Percentiles rank a stretch among this genome's conserved stretches.
These are phyloP conservation scores for Drosophila prolongata DNA, from an alignment of 2,888 invertebrate genomes.

Conservation along the genomic window DNA sequence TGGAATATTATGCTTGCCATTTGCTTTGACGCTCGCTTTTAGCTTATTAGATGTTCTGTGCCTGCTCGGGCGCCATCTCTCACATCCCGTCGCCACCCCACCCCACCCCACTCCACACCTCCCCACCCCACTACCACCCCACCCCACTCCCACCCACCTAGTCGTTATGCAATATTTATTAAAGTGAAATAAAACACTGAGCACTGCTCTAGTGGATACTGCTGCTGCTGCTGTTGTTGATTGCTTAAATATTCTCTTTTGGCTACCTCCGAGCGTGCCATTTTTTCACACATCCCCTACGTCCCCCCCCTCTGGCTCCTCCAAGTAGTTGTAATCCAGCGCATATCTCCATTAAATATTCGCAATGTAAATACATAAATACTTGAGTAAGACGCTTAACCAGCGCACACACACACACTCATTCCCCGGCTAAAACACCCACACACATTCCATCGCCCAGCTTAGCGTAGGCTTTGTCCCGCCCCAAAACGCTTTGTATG, in stretches of 20 bases:
- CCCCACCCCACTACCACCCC: not conserved
- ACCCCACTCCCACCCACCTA: not conserved
- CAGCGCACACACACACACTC: constrained; percentile 47
- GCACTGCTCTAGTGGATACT: not conserved
- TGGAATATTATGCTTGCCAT: constrained; percentile 55
- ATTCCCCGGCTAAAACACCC: constrained; percentile 1
- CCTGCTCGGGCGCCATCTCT: constrained; percentile 19
- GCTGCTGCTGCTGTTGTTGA: constrained; percentile 40
- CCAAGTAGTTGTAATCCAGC: constrained; percentile 70
- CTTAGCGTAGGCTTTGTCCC: constrained; percentile 63
- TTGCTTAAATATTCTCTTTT: constrained; percentile 73
- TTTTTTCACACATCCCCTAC: constrained; percentile 54
- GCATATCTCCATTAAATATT: constrained; percentile 76
- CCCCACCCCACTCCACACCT: not conserved
- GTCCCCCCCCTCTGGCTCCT: not conserved
- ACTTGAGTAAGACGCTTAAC: constrained; percentile 77
- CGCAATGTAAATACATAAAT: constrained; percentile 80
- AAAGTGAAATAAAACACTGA: constrained; percentile 55
- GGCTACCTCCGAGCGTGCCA: constrained; percentile 53
- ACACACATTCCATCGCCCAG: constrained; percentile 59
- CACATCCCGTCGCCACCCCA: not conserved
- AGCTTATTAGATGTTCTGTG: constrained; percentile 49
- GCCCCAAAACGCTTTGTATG: constrained; percentile 32
- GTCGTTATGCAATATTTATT: constrained; percentile 69
- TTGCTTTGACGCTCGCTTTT: constrained; percentile 56